Evolutionary conservation across 1,140 invertebrate species (phyloP), one percentile per base, ranked within the genome.

Genomic region (Coptotermes formosanus): DNA sequence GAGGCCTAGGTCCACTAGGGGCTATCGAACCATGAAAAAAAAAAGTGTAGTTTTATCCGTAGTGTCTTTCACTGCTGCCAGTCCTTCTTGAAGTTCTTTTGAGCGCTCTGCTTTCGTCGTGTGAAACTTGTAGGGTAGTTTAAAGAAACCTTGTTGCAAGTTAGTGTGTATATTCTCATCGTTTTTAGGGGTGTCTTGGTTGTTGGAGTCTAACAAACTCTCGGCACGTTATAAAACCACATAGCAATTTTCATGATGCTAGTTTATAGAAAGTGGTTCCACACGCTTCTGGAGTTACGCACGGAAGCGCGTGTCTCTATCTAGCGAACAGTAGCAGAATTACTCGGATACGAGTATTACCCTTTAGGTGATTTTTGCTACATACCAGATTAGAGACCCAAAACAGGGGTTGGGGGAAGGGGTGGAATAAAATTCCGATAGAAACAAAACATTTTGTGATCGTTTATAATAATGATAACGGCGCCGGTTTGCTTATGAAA

Each of bases 291-390:
- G 64, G 64, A 30, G 64, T 75, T 75, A 75, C 64, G 64, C 64
- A 75, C 64, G 52, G 19, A 55, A 55, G 52, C 52, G 45, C 45
- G 64, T 75, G 64, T 75, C 25, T 75, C 64, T n/a, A 75, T 75
- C 64, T 75, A 30, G 7, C 25, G 64, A 30, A 25, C 64, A 75
- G 64, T 75, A 75, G 64, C 64, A 11, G 64, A 75, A 16, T 75
- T 25, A 75, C 64, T 8, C 30, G 19, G 4, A 30, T 75, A 16
- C 64, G 8, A 30, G 14, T 75, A 12, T 75, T 75, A 25, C 25
- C 64, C 64, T 75, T 75, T 75, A 30, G 64, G 64, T 75, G 64
- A 75, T n/a, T 75, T 75, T 75, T 2, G 64, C 64, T 75, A 75
- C 64, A 75, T 75, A 75, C 64, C 64, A 75, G 64, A 75, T 75